These are phyloP conservation scores for Otus scops DNA, from an alignment of 2,797 vertebrate species.

Conservation along the genomic window DNA sequence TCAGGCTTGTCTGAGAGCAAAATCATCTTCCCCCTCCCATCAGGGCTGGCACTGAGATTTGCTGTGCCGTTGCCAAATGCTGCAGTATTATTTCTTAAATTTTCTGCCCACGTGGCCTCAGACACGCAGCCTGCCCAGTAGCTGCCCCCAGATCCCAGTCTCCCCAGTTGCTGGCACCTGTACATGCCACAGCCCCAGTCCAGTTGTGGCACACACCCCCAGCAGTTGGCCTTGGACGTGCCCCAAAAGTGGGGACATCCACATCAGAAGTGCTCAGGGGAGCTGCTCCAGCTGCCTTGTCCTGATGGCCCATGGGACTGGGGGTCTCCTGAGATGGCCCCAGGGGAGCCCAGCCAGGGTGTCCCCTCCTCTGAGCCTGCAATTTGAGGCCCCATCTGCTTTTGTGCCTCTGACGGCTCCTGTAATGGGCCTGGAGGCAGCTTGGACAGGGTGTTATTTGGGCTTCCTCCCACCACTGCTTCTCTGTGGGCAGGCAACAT, in stretches of 20 bases:
- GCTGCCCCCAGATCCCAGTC: background rate
- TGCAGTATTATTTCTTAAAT: background rate
- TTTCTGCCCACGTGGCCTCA: background rate
- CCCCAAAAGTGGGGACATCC: background rate
- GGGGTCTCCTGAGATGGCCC: background rate
- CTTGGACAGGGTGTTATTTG: background rate
- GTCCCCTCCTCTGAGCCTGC: background rate
- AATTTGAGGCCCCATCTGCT: background rate
- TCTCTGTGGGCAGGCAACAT: accelerated
- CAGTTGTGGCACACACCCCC: background rate
- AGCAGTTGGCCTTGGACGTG: background rate
- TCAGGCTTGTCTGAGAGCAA: background rate
- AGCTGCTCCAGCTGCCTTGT: background rate
- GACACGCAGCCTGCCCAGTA: background rate
- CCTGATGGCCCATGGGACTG: background rate
- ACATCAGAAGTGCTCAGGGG: background rate
- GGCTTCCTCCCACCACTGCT: background rate
- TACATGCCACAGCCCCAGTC: background rate
- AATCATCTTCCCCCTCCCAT: background rate
- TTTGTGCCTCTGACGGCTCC: background rate
- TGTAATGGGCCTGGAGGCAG: background rate
- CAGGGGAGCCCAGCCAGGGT: background rate
- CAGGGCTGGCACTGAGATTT: background rate
- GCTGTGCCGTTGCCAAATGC: background rate
- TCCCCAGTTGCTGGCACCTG: background rate